A percentile compares a stretch with the other conserved stretches of the same genome.
Conservation (phyloP, 2,888 invertebrate species). For the Dexiosoma caninum region DNA sequence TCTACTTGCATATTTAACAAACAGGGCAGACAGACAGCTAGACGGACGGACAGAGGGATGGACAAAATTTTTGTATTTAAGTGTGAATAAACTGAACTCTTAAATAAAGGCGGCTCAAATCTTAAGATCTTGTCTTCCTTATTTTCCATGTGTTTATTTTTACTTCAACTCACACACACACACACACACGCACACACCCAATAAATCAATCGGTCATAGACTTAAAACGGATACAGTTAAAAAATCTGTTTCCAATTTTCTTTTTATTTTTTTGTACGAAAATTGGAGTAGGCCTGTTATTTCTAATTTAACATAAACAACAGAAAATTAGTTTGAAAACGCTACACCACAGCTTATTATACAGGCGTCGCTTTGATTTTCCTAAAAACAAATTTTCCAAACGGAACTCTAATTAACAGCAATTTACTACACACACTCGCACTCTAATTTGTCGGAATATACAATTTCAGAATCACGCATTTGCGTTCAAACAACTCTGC, state of each 20-base stretch:
- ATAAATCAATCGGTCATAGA: not conserved
- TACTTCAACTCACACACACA: slow-evolving; percentile 14
- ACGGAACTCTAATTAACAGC: slow-evolving; percentile 62
- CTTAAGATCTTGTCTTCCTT: slow-evolving; percentile 50
- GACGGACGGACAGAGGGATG: not conserved
- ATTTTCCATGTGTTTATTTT: not conserved
- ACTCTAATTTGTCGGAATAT: slow-evolving; percentile 25
- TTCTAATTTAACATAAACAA: not conserved
- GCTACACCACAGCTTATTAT: slow-evolving; percentile 13
- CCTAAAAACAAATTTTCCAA: slow-evolving; percentile 14
- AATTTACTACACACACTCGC: slow-evolving; percentile 45
- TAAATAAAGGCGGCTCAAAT: slow-evolving; percentile 58
- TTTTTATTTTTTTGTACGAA: slow-evolving; percentile 12
- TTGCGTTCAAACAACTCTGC: not conserved
- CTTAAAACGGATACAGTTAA: slow-evolving; percentile 58
- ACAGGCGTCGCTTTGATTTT: slow-evolving; percentile 35
- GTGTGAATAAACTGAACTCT: slow-evolving; percentile 58
- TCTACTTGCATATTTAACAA: slow-evolving; percentile 38
- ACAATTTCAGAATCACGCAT: slow-evolving; percentile 50
- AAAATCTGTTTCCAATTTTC: too few relatives aligned
- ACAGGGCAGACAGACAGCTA: not conserved
- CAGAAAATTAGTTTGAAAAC: slow-evolving; percentile 7
- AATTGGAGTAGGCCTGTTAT: slow-evolving; percentile 48
- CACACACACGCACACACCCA: not conserved
- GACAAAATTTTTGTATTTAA: slow-evolving; percentile 53